These are phyloP conservation scores for Amyelois transitella DNA, from an alignment of 1,140 invertebrate species.

Conservation along the genomic window DNA sequence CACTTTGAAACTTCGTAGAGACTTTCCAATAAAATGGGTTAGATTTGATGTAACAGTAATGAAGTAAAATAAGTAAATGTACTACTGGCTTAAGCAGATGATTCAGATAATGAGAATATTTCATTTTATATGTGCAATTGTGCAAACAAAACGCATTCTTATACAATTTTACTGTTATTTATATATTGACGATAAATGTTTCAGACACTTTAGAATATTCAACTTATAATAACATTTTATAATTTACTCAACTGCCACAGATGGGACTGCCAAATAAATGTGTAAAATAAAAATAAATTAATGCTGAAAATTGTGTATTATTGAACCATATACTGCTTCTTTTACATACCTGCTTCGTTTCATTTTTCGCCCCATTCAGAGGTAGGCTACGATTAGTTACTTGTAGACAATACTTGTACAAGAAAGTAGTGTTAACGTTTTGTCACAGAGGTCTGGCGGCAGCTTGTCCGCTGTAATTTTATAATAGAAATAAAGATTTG, in stretches of 20 bases:
- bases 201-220: slow-evolving; percentile 12
- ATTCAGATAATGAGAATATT: neutral
- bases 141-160: neutral
- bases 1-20: neutral
- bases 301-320: slow-evolving; percentile 32
- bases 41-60: slow-evolving; percentile 3
- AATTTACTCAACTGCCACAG: slow-evolving; percentile 33
- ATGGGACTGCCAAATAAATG: slow-evolving; percentile 55
- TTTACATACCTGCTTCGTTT: no score
- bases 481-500: no score
- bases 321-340: no score
- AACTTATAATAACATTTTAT: slow-evolving; percentile 25
- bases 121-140: neutral
- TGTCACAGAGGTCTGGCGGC: no score
- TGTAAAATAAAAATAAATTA: slow-evolving; percentile 50
- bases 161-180: slow-evolving; percentile 3
- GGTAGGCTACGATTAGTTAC: no score
- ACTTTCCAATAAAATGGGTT: neutral
- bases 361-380: neutral
- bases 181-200: slow-evolving; percentile 8
- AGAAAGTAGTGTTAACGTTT: no score
- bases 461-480: no score
- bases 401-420: no score
- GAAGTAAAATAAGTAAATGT: neutral
- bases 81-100: slow-evolving; percentile 2